phyloP scores from a whole-genome alignment of 2,113 vertebrate species.

The Symphodus melops region DNA sequence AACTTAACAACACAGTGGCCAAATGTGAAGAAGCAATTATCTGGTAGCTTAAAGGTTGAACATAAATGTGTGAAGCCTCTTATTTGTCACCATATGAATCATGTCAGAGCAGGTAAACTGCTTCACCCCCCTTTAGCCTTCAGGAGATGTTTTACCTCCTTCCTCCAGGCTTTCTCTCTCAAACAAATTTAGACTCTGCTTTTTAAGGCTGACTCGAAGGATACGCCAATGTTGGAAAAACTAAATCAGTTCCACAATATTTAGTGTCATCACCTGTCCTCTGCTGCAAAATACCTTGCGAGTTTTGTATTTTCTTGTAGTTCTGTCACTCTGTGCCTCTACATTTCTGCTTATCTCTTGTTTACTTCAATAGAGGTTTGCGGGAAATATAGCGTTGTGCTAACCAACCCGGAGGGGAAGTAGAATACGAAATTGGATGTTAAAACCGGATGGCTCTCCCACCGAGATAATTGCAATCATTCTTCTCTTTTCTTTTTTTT shows the following conservation, averaged over 20 bases:
- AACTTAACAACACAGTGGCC: conserved; percentile 28
- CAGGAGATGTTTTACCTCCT: background rate
- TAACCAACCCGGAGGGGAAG: conserved; percentile 18
- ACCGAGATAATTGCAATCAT: conserved; percentile 31
- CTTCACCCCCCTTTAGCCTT: background rate
- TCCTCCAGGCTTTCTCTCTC: background rate
- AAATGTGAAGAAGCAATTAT: conserved; percentile 21
- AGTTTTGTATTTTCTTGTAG: no score
- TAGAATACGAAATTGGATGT: conserved; percentile 23
- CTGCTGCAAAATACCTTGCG: background rate
- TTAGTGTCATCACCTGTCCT: background rate
- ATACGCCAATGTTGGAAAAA: no score
- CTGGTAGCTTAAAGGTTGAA: background rate
- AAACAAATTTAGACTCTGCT: no score
- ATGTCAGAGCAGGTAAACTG: background rate
- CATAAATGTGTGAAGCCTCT: conserved; percentile 13
- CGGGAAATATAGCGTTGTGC: background rate
- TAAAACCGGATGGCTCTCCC: conserved; percentile 16
- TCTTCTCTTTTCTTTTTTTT: conserved; percentile 29
- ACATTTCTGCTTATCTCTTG: conserved; percentile 1
- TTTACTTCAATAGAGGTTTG: background rate
- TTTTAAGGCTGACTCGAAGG: background rate
- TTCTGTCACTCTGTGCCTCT: background rate
- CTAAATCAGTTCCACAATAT: background rate
- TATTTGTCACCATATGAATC: background rate